Evolutionary conservation across 2,888 invertebrate genomes (phyloP), one percentile per base, ranked within the genome.

Genomic region (Cinara cedri): DNA sequence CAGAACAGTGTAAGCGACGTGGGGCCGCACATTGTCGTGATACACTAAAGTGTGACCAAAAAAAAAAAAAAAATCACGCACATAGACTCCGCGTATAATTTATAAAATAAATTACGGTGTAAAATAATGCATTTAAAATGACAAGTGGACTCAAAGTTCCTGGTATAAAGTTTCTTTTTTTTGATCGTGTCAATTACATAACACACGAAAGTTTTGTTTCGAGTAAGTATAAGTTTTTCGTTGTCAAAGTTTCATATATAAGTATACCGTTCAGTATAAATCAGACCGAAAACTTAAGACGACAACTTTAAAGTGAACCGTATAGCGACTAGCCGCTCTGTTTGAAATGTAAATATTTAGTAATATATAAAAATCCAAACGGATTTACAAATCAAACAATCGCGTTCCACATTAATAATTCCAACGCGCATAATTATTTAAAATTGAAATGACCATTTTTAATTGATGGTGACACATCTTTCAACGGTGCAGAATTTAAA

Each of bases 181-280:
- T 60, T 9, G 34, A 26, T 13, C 14, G 21, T 14, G 42, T 11
- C 44, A 57, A 57, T 57, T 44, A 57, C 44, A 57, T 21, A 57
- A 71, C 26, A 42, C 55, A 3, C n/a, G 14, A 57, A 71, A 71
- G 16, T 44, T 55, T 71, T 44, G 44, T 57, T 42, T 71, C 16
- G 24, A 11, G 49, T 24, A 4, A 8, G 26, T 16, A 3, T 11
- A 19, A 55, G 55, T 71, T 55, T 42, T 71, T 21, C 21, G 16
- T 16, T 4, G 57, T 44, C 34, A 44, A 71, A 44, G 44, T 71
- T 57, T 57, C n/a, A n/a, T n/a, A n/a, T n/a, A n/a, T n/a, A n/a
- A n/a, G n/a, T 24, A 10, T 24, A 16, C 24, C 44, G 16, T 16
- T 57, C 6, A 4, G 6, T 34, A 44, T 57, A 57, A 71, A 57